These are phyloP conservation scores for Pimephales promelas DNA, from an alignment of 2,113 vertebrate species.

Conservation along the genomic window DNA sequence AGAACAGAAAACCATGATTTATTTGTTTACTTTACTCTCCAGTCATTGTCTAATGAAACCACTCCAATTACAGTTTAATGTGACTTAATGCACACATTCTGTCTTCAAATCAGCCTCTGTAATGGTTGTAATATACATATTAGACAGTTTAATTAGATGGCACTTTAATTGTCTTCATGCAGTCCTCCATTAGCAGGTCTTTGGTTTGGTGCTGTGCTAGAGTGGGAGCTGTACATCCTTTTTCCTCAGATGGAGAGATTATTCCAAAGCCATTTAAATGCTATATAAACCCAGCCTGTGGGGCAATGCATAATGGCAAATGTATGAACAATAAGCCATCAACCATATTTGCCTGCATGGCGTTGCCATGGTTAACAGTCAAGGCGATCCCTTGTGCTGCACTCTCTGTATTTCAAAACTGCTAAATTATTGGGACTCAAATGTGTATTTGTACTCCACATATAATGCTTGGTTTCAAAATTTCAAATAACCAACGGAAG, in stretches of 20 bases:
- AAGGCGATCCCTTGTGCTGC: conserved; percentile 4
- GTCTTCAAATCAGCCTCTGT: conserved; percentile 67
- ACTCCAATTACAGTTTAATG: conserved; percentile 70
- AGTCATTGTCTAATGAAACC: conserved; percentile 60
- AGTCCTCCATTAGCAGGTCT: conserved; percentile 63
- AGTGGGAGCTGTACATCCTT: conserved; percentile 23
- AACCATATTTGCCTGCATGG: conserved; percentile 26
- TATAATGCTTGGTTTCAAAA: not conserved
- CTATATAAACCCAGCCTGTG: conserved; percentile 47
- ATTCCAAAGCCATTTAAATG: conserved; percentile 46
- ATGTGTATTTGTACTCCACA: conserved; percentile 11
- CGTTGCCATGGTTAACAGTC: conserved; percentile 47
- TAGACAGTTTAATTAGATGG: conserved; percentile 71
- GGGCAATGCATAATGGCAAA: conserved; percentile 40
- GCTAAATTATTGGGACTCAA: not conserved
- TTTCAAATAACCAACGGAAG: not conserved
- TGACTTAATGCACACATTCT: conserved; percentile 68
- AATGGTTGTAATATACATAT: conserved; percentile 69
- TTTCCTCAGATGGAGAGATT: conserved; percentile 35
- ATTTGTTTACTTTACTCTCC: conserved; percentile 71
- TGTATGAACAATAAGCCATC: conserved; percentile 41
- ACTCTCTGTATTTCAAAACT: not conserved
- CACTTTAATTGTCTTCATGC: conserved; percentile 68
- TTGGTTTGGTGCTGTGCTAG: conserved; percentile 55
- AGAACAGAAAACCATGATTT: conserved; percentile 58